Percentiles rank a stretch among this genome's conserved stretches.
Conservation (phyloP, 2,888 invertebrate species). For the Agonopterix alstromeriana region DNA sequence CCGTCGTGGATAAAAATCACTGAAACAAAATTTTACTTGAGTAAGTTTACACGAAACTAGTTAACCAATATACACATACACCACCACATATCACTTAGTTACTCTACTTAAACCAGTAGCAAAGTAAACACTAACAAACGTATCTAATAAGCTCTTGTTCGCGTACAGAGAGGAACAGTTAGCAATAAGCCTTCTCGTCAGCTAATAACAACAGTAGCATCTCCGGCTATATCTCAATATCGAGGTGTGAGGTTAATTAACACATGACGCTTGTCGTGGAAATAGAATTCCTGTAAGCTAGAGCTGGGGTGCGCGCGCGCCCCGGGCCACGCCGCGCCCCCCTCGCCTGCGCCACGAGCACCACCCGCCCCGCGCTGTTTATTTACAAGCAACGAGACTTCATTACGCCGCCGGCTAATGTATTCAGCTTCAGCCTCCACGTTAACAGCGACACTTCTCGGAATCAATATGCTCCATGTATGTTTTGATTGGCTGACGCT, state of each 20-base stretch:
- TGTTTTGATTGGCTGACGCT: slow-evolving; percentile 72
- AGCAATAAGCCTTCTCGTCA: slow-evolving; percentile 67
- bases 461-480: slow-evolving; percentile 77
- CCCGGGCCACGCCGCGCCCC: slow-evolving; percentile 26
- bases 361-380: slow-evolving; percentile 43
- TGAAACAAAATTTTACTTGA: too few species aligned
- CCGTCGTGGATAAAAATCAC: too few species aligned
- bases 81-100: not conserved
- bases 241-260: slow-evolving; percentile 76
- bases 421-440: slow-evolving; percentile 77
- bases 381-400: slow-evolving; percentile 76
- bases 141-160: slow-evolving; percentile 20
- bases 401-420: slow-evolving; percentile 77
- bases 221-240: slow-evolving; percentile 71
- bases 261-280: slow-evolving; percentile 73
- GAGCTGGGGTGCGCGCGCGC: slow-evolving; percentile 59
- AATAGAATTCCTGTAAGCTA: slow-evolving; percentile 73
- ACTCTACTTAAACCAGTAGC: not conserved
- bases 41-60: too few species aligned
- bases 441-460: slow-evolving; percentile 77
- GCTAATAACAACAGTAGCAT: slow-evolving; percentile 72
- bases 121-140: slow-evolving; percentile 3
- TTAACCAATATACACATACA: too few species aligned
- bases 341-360: slow-evolving; percentile 14
- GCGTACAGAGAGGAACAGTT: slow-evolving; percentile 33